These are phyloP conservation scores for Esox niger DNA, from an alignment of 2,113 vertebrate species.

Conservation along the genomic window DNA sequence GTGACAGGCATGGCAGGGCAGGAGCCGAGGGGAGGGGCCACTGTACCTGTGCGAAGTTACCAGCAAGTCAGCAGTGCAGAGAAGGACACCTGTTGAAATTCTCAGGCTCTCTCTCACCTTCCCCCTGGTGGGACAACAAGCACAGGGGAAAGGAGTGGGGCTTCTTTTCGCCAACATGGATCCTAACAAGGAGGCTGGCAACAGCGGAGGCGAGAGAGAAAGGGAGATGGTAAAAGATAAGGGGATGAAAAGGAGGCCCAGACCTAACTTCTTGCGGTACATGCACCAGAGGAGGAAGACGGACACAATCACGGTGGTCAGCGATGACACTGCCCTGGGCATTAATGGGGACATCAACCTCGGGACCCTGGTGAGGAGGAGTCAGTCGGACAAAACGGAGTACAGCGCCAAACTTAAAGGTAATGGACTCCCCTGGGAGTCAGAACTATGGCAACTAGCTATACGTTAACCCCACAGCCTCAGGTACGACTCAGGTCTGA, in stretches of 20 bases:
- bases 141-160: constrained; percentile 26
- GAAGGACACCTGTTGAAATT: constrained; percentile 73
- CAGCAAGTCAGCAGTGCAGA: constrained; percentile 71
- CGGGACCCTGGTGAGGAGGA: constrained; percentile 83
- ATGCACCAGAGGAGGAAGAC: constrained; percentile 90
- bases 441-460: constrained; percentile 60
- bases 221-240: constrained; percentile 66
- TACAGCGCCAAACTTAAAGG: constrained; percentile 95
- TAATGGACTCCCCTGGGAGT: constrained; percentile 61
- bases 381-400: constrained; percentile 94
- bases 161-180: constrained; percentile 66
- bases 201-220: constrained; percentile 59
- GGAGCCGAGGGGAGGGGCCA: constrained; percentile 69
- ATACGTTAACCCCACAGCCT: constrained; percentile 40
- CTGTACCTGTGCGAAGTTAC: constrained; percentile 73
- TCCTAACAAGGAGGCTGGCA: constrained; percentile 65
- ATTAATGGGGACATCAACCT: constrained; percentile 76
- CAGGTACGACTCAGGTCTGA: constrained; percentile 3
- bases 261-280: constrained; percentile 82
- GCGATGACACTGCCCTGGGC: constrained; percentile 39
- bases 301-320: constrained; percentile 76
- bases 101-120: constrained; percentile 49
- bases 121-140: constrained; percentile 22
- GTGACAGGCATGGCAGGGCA: constrained; percentile 65
- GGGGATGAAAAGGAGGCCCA: constrained; percentile 76